Evolutionary conservation across 1,140 invertebrate species (phyloP).

Genomic region (Zophobas atratus): DNA sequence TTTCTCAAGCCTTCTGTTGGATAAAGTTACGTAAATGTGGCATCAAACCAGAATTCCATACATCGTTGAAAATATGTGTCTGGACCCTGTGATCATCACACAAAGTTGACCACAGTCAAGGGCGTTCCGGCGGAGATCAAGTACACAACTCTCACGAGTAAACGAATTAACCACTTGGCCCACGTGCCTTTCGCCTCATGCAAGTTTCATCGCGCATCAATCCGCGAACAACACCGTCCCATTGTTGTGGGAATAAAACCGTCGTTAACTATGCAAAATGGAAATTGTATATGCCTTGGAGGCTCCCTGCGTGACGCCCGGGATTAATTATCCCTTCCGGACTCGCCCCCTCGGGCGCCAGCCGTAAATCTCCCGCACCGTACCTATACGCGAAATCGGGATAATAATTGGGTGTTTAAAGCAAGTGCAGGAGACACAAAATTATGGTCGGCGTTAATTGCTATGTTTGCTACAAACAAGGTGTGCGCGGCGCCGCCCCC

Average conservation of each 20-base stretch:
- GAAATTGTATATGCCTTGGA: slow-evolving; percentile 30
- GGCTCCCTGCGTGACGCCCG: slow-evolving; percentile 24
- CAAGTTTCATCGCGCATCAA: slow-evolving; percentile 11
- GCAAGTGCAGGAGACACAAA: slow-evolving; percentile 42
- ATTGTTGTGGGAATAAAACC: slow-evolving; percentile 40
- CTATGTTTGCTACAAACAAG: slow-evolving; percentile 46
- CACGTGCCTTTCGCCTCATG: background rate
- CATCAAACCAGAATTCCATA: too few species aligned
- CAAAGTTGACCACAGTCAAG: too few species aligned
- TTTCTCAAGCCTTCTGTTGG: too few species aligned
- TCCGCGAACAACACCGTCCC: slow-evolving; percentile 12
- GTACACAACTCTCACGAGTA: too few species aligned
- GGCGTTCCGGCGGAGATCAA: too few species aligned
- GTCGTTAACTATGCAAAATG: slow-evolving; percentile 38
- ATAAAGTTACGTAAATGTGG: too few species aligned
- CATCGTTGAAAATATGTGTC: too few species aligned
- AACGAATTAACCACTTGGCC: too few species aligned
- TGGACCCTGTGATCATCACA: too few species aligned
- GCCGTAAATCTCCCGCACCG: slow-evolving; percentile 6
- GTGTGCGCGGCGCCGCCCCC: slow-evolving; percentile 13
- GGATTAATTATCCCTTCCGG: slow-evolving; percentile 42
- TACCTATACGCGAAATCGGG: slow-evolving; percentile 12
- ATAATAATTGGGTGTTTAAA: slow-evolving; percentile 46
- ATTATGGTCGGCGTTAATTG: slow-evolving; percentile 44
- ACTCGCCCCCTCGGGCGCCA: slow-evolving; percentile 1